Conservation (phyloP, 2,113 vertebrate species). For the Acanthochromis polyacanthus region DNA sequence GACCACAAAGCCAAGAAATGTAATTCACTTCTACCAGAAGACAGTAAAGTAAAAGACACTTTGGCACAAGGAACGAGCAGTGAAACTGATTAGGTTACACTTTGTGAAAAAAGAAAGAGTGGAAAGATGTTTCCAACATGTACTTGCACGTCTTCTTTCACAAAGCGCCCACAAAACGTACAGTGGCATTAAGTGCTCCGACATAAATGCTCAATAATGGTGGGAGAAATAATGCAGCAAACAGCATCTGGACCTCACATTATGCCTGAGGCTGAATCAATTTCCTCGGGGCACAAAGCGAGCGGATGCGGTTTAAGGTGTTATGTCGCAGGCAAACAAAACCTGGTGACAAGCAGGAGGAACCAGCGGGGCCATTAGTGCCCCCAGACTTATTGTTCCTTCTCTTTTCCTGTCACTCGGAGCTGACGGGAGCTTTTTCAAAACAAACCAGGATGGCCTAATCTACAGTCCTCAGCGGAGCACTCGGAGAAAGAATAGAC, state of each 20-base stretch:
- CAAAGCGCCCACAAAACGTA: background rate
- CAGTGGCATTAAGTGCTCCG: conserved; percentile 4
- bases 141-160: background rate
- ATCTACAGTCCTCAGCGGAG: conserved; percentile 49
- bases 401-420: conserved; percentile 56
- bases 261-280: conserved; percentile 28
- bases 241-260: conserved; percentile 49
- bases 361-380: conserved; percentile 51
- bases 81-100: conserved; percentile 1
- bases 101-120: background rate
- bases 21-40: conserved; percentile 20
- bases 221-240: conserved; percentile 27
- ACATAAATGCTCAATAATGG: conserved; percentile 16
- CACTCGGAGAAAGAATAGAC: conserved; percentile 43
- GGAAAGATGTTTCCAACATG: background rate
- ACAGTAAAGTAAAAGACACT: conserved; percentile 11
- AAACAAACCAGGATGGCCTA: conserved; percentile 33
- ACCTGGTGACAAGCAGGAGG: conserved; percentile 68
- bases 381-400: conserved; percentile 56
- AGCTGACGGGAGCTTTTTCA: conserved; percentile 45
- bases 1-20: conserved; percentile 7
- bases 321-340: conserved; percentile 59
- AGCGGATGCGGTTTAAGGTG: conserved; percentile 46
- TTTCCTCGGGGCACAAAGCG: conserved; percentile 56
- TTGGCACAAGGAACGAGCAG: background rate